A percentile compares a stretch with the other conserved stretches of the same genome.
Evolutionary conservation across 2,888 invertebrate genomes (phyloP).

Genomic region (Esperia sulphurella): DNA sequence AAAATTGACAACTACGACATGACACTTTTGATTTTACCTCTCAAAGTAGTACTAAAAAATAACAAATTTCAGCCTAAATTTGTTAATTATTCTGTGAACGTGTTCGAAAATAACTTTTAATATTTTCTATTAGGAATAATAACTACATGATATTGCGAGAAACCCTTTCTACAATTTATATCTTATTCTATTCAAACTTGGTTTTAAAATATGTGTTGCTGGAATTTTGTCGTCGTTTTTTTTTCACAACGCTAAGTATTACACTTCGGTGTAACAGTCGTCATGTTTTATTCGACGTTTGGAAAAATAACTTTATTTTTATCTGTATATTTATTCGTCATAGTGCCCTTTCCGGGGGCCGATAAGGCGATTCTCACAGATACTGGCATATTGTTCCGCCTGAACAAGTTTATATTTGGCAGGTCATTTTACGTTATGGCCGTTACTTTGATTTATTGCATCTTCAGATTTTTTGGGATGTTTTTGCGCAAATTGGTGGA

Average conservation of each 20-base stretch:
- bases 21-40: too few species aligned
- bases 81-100: too few species aligned
- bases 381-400: constrained; percentile 41
- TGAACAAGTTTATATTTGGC: constrained; percentile 38
- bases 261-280: constrained; percentile 41
- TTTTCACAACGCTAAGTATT: not conserved
- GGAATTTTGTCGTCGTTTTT: too few species aligned
- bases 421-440: constrained; percentile 38
- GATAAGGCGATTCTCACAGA: constrained; percentile 58
- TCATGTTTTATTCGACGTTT: constrained; percentile 51
- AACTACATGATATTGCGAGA: too few species aligned
- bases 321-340: constrained; percentile 65
- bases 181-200: too few species aligned
- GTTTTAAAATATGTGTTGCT: too few species aligned
- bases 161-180: too few species aligned
- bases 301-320: constrained; percentile 72
- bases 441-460: constrained; percentile 26
- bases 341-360: constrained; percentile 38
- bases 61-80: too few species aligned
- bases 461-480: not conserved
- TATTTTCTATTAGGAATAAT: too few species aligned
- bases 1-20: too few species aligned
- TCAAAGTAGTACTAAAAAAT: too few species aligned
- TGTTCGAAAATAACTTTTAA: too few species aligned
- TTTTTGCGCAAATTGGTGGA: not conserved